Percentiles rank a stretch among this genome's conserved stretches.
phyloP scores from a whole-genome alignment of 2,797 vertebrate species.

The Megalops cyprinoides region DNA sequence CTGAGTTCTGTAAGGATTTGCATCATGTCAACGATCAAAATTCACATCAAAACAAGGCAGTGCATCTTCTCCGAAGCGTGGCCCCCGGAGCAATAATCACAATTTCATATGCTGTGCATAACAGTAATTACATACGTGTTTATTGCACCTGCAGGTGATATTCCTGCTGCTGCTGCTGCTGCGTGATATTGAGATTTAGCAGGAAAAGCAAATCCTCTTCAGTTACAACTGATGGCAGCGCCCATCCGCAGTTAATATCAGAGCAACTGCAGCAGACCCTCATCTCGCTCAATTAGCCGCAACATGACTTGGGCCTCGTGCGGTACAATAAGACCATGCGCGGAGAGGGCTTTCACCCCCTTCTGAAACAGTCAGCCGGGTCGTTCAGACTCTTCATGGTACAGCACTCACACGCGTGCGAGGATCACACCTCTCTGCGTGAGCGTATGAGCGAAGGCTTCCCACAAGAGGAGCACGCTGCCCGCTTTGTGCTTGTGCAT shows the following conservation, averaged over 20 bases:
- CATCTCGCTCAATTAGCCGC: constrained; percentile 15
- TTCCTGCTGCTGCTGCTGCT: not conserved
- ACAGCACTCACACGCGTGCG: no score
- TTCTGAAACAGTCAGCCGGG: constrained; percentile 11
- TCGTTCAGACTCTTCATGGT: constrained; percentile 12
- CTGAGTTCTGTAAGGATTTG: not conserved
- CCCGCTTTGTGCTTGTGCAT: no score
- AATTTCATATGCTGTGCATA: not conserved
- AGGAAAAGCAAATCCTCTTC: not conserved
- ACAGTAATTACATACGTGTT: not conserved
- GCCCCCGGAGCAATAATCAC: no score
- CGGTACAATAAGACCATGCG: constrained; percentile 25
- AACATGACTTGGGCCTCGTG: constrained; percentile 38
- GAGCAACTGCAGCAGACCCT: not conserved
- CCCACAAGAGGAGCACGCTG: no score
- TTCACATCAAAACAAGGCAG: not conserved
- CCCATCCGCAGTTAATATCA: not conserved
- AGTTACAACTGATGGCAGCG: not conserved
- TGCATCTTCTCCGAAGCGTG: not conserved
- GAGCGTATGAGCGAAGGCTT: no score
- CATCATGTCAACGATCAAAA: not conserved
- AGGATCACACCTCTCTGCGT: no score
- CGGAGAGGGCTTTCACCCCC: not conserved
- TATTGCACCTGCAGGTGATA: not conserved
- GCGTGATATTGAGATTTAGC: not conserved